phyloP scores from a whole-genome alignment of 2,113 vertebrate species.

The Lynx canadensis region DNA sequence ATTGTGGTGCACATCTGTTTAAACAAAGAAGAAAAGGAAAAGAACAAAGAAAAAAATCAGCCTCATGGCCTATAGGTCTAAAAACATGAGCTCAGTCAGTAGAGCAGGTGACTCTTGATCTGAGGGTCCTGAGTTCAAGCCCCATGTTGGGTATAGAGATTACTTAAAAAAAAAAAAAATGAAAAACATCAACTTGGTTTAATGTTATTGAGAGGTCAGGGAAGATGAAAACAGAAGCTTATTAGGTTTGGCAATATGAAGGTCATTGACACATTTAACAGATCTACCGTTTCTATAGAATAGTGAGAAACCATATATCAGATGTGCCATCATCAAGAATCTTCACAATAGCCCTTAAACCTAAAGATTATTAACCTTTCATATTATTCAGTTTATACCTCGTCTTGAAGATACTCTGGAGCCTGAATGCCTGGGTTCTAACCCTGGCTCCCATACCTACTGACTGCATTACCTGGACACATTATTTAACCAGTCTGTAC shows the following conservation, averaged over 20 bases:
- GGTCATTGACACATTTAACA: background rate
- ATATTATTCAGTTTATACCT: background rate
- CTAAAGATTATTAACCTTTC: background rate
- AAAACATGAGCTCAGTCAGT: background rate
- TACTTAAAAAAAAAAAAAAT: background rate
- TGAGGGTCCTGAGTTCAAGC: too few relatives aligned
- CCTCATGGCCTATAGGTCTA: constrained; percentile 65
- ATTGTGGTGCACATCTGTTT: constrained; percentile 37
- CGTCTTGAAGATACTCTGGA: background rate
- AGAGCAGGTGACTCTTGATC: too few relatives aligned
- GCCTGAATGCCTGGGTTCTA: background rate
- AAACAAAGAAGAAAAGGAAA: background rate
- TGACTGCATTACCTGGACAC: too few relatives aligned
- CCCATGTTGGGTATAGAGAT: background rate
- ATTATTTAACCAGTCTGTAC: background rate
- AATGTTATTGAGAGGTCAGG: background rate
- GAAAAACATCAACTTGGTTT: background rate
- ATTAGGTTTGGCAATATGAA: background rate
- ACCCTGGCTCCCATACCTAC: background rate
- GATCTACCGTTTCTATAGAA: background rate
- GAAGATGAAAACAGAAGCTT: background rate
- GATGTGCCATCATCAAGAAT: background rate
- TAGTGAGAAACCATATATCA: background rate
- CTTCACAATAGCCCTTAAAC: background rate
- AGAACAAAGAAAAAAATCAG: constrained; percentile 53